A percentile compares a stretch with the other conserved stretches of the same genome.
Evolutionary conservation across 2,113 vertebrate species (phyloP).

Genomic region (Vicugna pacos): DNA sequence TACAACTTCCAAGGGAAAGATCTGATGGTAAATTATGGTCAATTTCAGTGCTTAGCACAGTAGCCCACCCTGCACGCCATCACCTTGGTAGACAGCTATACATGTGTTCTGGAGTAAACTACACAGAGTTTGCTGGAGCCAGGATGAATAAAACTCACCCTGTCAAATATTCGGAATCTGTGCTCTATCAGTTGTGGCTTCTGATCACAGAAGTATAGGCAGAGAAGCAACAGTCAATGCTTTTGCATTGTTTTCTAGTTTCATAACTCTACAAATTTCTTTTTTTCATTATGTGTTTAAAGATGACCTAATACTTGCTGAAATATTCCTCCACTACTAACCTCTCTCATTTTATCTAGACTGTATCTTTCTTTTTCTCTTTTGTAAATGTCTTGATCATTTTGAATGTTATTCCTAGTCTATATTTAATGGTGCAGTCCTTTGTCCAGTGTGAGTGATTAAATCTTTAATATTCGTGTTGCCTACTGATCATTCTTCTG

Average conservation of each 20-base stretch:
- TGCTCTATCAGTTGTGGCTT: background rate
- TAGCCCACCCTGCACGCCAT: background rate
- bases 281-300: background rate
- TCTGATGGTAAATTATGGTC: background rate
- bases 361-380: background rate
- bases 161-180: background rate
- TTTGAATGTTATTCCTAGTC: background rate
- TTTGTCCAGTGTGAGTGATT: background rate
- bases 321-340: background rate
- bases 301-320: background rate
- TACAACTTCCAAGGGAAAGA: background rate
- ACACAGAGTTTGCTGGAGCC: background rate
- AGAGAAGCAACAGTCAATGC: background rate
- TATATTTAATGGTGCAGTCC: background rate
- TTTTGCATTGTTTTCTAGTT: background rate
- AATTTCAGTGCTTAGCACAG: background rate
- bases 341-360: background rate
- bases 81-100: background rate
- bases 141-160: background rate
- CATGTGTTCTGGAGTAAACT: background rate
- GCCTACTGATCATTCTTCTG: background rate
- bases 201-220: background rate
- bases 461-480: background rate
- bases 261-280: background rate
- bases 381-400: background rate